Evolutionary conservation across 2,797 vertebrate genomes (phyloP), one percentile per base, ranked within the genome.

Genomic region (Pangasius mekongensis): DNA sequence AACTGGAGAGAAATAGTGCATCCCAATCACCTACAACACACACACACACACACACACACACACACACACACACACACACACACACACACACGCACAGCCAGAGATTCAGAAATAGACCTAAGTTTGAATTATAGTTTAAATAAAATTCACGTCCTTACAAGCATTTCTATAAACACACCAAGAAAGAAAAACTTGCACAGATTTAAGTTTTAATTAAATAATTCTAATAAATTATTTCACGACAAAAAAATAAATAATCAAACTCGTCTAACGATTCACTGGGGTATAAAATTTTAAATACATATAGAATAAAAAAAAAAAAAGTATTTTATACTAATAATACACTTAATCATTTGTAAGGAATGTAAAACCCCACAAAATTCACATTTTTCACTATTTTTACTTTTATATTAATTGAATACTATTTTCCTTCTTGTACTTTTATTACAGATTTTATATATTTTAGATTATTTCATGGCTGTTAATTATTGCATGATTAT

Each of bases 1-100:
- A 77, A 99, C 99, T 0, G 98, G 98, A 87, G 98, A 99, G 95
- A 99, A 99, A 95, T 99, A 99, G 95, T 99, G 98, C 98, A 99
- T 99, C 87, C 99, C 98, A 0, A 99, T 94, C 56, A 99, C 98
- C 98, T 99, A 84, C 13, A 90, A 30, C 85, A 74, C 66, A 87
- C 85, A 86, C 2, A 77, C 74, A 49, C 73, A 52, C 73, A 52
- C 74, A 30, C 74, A 52, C 73, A 27, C 71, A 49, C 20, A 39
- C 33, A 39, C 67, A 39, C 67, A 22, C 33, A 39, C 30, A 39
- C 67, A 20, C 67, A 22, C 69, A 73, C 69, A 43, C 33, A 22
- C 67, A 27, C 62, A 66, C 58, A 24, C 58, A 24, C 58, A 60
- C 58, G 16, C 49, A 49, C 1, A 49, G 30, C 30, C 67, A 39